Evolutionary conservation across 2,113 vertebrate species (phyloP), one percentile per base, ranked within the genome.

Genomic region (Aramus guarauna): DNA sequence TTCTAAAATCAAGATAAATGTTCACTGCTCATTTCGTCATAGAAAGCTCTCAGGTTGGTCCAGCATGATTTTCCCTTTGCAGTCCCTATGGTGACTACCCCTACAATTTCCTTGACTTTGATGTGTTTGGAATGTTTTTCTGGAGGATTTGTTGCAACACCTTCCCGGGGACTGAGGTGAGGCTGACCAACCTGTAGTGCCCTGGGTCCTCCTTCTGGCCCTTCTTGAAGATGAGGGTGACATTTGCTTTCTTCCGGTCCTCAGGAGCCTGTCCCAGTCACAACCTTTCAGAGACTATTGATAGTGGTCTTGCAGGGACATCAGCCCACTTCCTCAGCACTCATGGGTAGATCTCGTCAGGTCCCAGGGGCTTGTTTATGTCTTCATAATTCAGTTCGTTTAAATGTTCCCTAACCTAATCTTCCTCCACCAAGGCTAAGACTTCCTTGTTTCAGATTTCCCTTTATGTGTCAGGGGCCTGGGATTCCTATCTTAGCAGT

Each of bases 1-100:
- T 10, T 48, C 39, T 66, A 41, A 82, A 90, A 47, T 37, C 62
- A 52, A 30, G 27, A 32, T 52, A 48, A 68, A 68, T 0, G 6
- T 64, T 76, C 32, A 47, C 14, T 52, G 16, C 41, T 86, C 4
- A 3, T 37, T 88, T 88, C 9, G 12, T 68, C 8, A 8, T 18
- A 64, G 48, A 41, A 8, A 1, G 6, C 39, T 79, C 22, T 83
- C 0, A 0, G 15, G 5, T 16, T 56, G 7, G 21, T 67, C 37
- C 34, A 59, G 39, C 17, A 9, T 30, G 48, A 9, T 52, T 73
- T 91, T 77, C 34, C 36, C 8, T 73, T 80, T 83, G 24, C 15
- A 59, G 34, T 26, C 27, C 45, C 29, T 77, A 0, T n/a, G 26
- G 14, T 36, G 78, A 41, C 47, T 72, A 21, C 17, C 37, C 8